phyloP scores from a whole-genome alignment of 2,113 vertebrate species.

The Solenodon paradoxus region DNA sequence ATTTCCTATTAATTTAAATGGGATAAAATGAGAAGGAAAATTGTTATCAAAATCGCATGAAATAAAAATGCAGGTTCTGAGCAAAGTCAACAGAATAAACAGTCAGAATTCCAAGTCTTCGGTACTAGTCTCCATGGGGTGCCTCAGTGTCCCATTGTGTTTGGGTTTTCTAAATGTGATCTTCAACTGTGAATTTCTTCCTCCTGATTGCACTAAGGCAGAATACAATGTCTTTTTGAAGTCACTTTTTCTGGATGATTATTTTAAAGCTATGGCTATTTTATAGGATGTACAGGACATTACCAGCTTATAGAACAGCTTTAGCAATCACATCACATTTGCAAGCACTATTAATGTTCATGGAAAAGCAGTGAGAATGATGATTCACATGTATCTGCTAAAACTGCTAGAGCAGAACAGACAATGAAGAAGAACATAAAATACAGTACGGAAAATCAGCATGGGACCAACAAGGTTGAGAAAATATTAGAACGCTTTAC shows the following conservation, averaged over 20 bases:
- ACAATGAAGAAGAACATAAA: constrained; percentile 55
- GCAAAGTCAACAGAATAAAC: constrained; percentile 73
- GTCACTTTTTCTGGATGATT: constrained; percentile 53
- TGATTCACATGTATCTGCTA: constrained; percentile 57
- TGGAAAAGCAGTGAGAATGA: constrained; percentile 57
- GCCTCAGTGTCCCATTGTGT: constrained; percentile 52
- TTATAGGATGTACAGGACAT: constrained; percentile 51
- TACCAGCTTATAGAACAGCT: constrained; percentile 45
- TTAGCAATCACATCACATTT: constrained; percentile 48
- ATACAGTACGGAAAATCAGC: constrained; percentile 51
- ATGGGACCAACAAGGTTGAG: constrained; percentile 57
- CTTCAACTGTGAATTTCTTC: constrained; percentile 69
- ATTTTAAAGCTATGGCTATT: constrained; percentile 53
- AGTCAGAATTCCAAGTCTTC: constrained; percentile 72
- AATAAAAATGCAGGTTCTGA: constrained; percentile 78
- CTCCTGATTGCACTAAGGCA: constrained; percentile 42
- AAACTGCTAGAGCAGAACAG: constrained; percentile 60
- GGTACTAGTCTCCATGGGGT: constrained; percentile 11
- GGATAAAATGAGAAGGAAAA: constrained; percentile 66
- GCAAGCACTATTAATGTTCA: constrained; percentile 56
- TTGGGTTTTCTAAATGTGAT: constrained; percentile 64
- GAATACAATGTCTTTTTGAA: constrained; percentile 60
- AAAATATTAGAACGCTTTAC: constrained; percentile 37
- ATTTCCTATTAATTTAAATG: constrained; percentile 68
- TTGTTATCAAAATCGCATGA: constrained; percentile 77